Percentiles rank a stretch among this genome's conserved stretches.
These are phyloP conservation scores for Leptinotarsa texana DNA, from an alignment of 1,140 invertebrate genomes.

Conservation along the genomic window DNA sequence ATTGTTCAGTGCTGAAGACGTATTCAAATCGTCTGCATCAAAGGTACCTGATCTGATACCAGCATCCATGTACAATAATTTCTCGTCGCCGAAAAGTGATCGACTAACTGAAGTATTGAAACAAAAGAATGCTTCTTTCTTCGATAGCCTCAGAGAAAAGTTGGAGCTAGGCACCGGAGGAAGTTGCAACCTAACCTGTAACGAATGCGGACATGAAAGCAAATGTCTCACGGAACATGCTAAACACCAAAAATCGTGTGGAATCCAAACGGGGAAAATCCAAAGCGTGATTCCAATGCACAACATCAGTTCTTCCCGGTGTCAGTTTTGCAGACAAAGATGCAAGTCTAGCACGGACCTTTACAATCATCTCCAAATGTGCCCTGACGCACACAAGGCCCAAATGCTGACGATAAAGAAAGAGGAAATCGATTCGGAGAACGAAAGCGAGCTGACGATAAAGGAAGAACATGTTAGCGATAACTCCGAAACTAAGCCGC, in stretches of 20 bases:
- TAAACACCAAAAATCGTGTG: constrained; percentile 73
- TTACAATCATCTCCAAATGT: constrained; percentile 72
- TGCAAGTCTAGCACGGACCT: constrained; percentile 82
- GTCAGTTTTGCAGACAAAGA: constrained; percentile 80
- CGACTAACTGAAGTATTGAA: constrained; percentile 58
- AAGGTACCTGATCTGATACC: constrained; percentile 44
- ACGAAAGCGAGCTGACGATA: constrained; percentile 54
- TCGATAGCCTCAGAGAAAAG: constrained; percentile 79
- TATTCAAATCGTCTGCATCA: constrained; percentile 38
- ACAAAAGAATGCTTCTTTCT: constrained; percentile 78
- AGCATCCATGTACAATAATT: constrained; percentile 32
- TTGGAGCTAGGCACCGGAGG: constrained; percentile 61
- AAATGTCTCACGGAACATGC: constrained; percentile 83
- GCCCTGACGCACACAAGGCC: constrained; percentile 60
- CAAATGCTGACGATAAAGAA: constrained; percentile 27
- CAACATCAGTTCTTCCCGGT: constrained; percentile 73
- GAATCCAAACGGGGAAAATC: constrained; percentile 55
- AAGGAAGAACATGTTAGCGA: constrained; percentile 47
- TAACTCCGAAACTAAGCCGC: constrained; percentile 57
- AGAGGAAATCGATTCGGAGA: constrained; percentile 37
- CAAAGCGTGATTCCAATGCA: constrained; percentile 51
- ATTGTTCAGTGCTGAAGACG: constrained; percentile 57
- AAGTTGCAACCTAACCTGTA: constrained; percentile 67
- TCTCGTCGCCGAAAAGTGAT: constrained; percentile 50
- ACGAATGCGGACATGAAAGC: constrained; percentile 75